A percentile compares a stretch with the other conserved stretches of the same genome.
Evolutionary conservation across 2,113 vertebrate genomes (phyloP).

Genomic region (Pseudorasbora parva): DNA sequence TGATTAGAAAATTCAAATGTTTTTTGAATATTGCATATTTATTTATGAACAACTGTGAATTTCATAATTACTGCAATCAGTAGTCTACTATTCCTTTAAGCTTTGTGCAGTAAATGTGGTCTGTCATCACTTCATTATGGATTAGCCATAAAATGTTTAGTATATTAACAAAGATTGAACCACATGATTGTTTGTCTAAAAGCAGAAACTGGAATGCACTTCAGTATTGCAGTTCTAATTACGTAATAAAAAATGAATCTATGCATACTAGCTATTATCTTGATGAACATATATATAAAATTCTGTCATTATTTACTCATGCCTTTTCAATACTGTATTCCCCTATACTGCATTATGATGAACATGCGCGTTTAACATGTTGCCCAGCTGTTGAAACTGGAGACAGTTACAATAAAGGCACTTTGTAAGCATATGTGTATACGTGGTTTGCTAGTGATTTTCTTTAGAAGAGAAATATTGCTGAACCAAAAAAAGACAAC

Average conservation of each 20-base stretch:
- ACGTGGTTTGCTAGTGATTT: neutral
- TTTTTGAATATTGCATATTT: neutral
- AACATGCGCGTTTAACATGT: neutral
- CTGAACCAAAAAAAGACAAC: neutral
- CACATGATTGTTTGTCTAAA: neutral
- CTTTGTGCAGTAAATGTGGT: neutral
- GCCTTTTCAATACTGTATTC: neutral
- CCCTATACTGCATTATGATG: neutral
- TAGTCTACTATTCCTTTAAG: neutral
- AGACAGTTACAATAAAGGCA: neutral
- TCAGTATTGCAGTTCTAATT: neutral
- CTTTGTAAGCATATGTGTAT: neutral
- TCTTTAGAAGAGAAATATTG: neutral
- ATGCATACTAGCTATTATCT: neutral
- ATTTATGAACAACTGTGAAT: slow-evolving; percentile 7
- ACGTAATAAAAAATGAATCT: neutral
- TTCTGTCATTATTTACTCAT: neutral
- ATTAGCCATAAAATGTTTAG: neutral
- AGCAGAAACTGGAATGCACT: neutral
- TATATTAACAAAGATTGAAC: neutral
- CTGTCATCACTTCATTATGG: neutral
- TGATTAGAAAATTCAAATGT: neutral
- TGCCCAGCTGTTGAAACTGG: neutral
- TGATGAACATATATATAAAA: neutral
- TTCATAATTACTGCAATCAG: neutral